Evolutionary conservation across 2,113 vertebrate species (phyloP).

Genomic region (Mesitornis unicolor): DNA sequence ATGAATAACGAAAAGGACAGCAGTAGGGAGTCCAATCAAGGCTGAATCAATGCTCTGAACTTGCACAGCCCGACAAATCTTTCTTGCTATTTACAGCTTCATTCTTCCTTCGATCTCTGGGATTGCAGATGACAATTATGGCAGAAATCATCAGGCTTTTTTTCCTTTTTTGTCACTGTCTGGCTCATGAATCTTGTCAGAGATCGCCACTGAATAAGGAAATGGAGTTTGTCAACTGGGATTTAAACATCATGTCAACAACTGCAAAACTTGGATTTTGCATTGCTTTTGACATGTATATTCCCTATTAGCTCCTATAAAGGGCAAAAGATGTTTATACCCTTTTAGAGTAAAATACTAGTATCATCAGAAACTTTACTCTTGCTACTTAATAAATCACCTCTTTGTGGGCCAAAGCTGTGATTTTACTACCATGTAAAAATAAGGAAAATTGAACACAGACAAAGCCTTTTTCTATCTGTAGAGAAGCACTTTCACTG

Average conservation of each 20-base stretch:
- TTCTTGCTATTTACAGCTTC: slow-evolving; percentile 20
- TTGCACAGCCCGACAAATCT: slow-evolving; percentile 26
- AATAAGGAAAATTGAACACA: background rate
- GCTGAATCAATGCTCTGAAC: slow-evolving; percentile 45
- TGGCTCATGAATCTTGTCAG: background rate
- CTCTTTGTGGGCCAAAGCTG: background rate
- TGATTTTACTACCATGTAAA: background rate
- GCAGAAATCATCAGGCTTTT: background rate
- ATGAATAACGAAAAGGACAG: background rate
- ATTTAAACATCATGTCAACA: background rate
- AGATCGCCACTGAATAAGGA: background rate
- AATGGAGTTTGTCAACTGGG: background rate
- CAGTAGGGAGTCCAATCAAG: slow-evolving; percentile 45
- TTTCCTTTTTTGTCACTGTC: background rate
- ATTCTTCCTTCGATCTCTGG: background rate
- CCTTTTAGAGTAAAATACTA: background rate
- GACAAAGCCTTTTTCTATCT: background rate
- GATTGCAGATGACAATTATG: slow-evolving; percentile 26
- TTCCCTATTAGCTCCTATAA: background rate
- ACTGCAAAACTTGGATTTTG: background rate
- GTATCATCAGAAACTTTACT: background rate
- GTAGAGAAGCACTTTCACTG: background rate
- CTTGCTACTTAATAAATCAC: background rate
- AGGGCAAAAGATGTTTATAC: background rate
- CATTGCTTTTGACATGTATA: background rate